Conservation (phyloP, 2,113 vertebrate genomes). For the Gulo gulo region DNA sequence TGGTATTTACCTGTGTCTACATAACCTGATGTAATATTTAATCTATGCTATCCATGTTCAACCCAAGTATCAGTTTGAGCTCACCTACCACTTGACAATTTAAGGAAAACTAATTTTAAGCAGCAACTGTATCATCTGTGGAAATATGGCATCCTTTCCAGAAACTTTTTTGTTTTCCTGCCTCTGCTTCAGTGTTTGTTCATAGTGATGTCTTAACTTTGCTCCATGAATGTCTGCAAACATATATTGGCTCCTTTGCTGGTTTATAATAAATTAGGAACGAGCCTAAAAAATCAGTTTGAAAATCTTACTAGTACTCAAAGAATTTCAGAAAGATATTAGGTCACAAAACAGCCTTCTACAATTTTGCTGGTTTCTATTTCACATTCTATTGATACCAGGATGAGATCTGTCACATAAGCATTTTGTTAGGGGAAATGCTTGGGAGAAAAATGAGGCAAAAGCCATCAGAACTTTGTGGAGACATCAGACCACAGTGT, state of each 20-base stretch:
- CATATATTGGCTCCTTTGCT: neutral
- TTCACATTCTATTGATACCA: neutral
- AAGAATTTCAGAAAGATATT: neutral
- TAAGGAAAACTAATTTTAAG: neutral
- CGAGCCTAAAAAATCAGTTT: neutral
- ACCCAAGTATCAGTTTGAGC: neutral
- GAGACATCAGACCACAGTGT: neutral
- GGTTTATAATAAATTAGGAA: neutral
- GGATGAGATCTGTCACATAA: neutral
- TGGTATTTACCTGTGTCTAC: neutral
- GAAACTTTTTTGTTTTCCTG: neutral
- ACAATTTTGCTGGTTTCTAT: neutral
- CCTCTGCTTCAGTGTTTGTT: neutral
- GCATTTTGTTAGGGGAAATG: neutral
- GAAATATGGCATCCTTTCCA: neutral
- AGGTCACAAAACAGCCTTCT: neutral
- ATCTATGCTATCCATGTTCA: neutral
- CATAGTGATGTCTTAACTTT: neutral
- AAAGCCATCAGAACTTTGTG: neutral
- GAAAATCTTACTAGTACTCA: neutral
- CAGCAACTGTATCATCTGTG: neutral
- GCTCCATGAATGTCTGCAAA: neutral
- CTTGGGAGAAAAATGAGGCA: neutral
- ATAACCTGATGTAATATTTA: neutral
- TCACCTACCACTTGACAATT: neutral